Conservation (phyloP, 2,797 vertebrate genomes). For the Amazona ochrocephala region DNA sequence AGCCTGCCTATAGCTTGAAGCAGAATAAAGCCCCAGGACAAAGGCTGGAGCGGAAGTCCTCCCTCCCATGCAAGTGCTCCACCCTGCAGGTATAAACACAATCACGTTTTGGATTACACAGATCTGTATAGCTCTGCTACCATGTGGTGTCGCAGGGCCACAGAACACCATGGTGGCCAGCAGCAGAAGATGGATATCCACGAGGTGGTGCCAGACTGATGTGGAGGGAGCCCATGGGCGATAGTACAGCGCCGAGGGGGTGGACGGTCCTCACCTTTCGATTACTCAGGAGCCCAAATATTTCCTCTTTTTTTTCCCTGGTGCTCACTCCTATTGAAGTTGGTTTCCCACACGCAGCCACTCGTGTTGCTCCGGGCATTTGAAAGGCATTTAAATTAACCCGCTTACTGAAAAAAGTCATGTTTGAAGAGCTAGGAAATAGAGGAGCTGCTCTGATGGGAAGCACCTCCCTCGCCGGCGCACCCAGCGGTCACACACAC, state of each 20-base stretch:
- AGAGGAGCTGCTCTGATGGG: not conserved
- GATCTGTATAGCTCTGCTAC: not conserved
- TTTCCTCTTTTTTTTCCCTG: no score
- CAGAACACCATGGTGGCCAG: rapidly evolving
- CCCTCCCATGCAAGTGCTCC: not conserved
- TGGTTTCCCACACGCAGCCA: not conserved
- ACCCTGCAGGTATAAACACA: rapidly evolving
- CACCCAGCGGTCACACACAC: not conserved
- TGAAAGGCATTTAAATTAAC: not conserved
- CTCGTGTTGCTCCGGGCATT: not conserved
- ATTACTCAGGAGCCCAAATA: not conserved
- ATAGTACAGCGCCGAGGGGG: not conserved
- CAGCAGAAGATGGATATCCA: not conserved
- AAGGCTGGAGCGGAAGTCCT: not conserved
- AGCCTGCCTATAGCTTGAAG: not conserved
- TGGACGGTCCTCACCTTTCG: no score
- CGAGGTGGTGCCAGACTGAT: not conserved
- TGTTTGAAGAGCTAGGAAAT: not conserved
- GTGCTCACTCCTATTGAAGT: not conserved
- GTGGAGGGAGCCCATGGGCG: not conserved
- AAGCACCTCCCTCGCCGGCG: not conserved
- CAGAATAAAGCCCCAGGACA: not conserved
- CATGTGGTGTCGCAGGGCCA: rapidly evolving
- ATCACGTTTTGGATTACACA: rapidly evolving
- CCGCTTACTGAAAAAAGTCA: not conserved